These are phyloP conservation scores for Diphyllodes magnificus DNA, from an alignment of 2,113 vertebrate genomes.

Conservation along the genomic window DNA sequence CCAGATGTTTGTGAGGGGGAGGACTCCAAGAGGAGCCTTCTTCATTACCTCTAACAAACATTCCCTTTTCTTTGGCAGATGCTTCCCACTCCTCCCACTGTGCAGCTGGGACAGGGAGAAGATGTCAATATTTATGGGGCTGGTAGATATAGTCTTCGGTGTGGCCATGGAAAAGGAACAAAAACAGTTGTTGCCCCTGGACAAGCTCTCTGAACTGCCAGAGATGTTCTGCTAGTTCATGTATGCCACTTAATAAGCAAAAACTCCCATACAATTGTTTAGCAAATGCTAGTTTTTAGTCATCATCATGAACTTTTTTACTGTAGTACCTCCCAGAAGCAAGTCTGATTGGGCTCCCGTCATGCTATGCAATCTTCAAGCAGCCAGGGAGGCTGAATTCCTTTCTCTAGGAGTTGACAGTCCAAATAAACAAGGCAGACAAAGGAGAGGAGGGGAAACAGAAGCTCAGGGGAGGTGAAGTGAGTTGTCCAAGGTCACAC, in stretches of 20 bases:
- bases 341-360: background rate
- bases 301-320: constrained; percentile 8
- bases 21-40: constrained; percentile 4
- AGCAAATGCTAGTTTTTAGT: background rate
- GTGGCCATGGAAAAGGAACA: background rate
- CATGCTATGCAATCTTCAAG: constrained; percentile 25
- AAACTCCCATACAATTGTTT: background rate
- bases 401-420: constrained; percentile 49
- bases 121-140: background rate
- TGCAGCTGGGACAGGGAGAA: constrained; percentile 20
- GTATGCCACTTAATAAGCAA: constrained; percentile 22
- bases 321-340: constrained; percentile 31
- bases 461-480: constrained; percentile 58
- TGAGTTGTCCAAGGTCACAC: constrained; percentile 47
- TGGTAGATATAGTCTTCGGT: background rate
- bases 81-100: constrained; percentile 40
- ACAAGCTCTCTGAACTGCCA: background rate
- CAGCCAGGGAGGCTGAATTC: constrained; percentile 51
- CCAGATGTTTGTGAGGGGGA: constrained; percentile 47
- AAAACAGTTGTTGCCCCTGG: background rate
- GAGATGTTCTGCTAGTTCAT: background rate
- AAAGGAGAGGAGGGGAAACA: constrained; percentile 54
- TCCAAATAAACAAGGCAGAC: constrained; percentile 64
- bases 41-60: constrained; percentile 34
- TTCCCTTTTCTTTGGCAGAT: background rate